Evolutionary conservation across 2,888 invertebrate genomes (phyloP), one percentile per base, ranked within the genome.

Genomic region (Lasioglossum calceatum): DNA sequence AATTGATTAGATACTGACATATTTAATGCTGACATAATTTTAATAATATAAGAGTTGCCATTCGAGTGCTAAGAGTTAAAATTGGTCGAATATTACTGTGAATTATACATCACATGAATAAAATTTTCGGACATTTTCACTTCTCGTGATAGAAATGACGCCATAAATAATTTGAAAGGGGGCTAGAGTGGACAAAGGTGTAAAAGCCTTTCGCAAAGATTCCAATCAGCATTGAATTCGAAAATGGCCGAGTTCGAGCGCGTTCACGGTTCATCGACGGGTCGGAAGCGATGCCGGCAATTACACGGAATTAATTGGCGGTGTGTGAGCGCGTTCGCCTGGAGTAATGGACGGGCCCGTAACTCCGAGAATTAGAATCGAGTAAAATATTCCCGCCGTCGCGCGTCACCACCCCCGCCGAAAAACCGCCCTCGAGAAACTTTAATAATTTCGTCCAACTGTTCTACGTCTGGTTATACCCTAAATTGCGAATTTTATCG

Each of bases 221-320:
- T 54, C 27, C 27, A 16, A 64, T n/a, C 27, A 2, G 74, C 32
- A 19, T 32, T 27, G 64, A n/a, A 72, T 77, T 84, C 36, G 27
- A 32, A 58, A 78, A 50, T 70, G n/a, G 47, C 23, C 70, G 23
- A 16, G 58, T n/a, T 54, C 32, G 14, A 71, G 23, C 27, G 71
- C 19, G 72, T 36, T 54, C 39, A 42, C 16, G 74, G 76, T 54
- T 81, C 50, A 72, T 81, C 83, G 27, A 32, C 50, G n/a, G 72
- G 39, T 32, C n/a, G 19, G 19, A 77, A 64, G n/a, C 47, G 50
- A 23, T 19, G 64, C 23, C 27, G 23, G 32, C 58, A 54, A 44
- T 77, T 36, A 36, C 42, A 19, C 14, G 23, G 77, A 39, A 54
- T 70, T 61, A 42, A 77, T 77, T 42, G 61, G 19, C 10, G 61